These are phyloP conservation scores for Andrena camellia DNA, from an alignment of 2,888 invertebrate species.

Conservation along the genomic window DNA sequence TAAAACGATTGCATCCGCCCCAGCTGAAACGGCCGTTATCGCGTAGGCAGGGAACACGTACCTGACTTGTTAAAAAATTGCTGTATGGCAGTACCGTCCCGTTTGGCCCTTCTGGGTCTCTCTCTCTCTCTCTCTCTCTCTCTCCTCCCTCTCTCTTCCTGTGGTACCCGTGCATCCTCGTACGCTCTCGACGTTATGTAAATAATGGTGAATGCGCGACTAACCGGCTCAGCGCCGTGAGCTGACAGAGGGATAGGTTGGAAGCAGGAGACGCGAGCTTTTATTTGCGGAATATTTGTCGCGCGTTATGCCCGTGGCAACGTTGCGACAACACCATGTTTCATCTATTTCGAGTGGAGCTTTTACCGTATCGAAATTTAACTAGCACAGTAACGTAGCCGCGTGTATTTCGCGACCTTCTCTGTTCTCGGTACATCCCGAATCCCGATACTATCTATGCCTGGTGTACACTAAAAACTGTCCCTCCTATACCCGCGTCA, in stretches of 20 bases:
- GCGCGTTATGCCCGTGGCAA: conserved; percentile 71
- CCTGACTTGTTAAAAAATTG: conserved; percentile 75
- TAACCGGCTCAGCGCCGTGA: conserved; percentile 25
- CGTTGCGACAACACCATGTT: conserved; percentile 71
- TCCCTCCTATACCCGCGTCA: conserved; percentile 1
- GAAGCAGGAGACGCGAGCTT: conserved; percentile 67
- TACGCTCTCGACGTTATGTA: conserved; percentile 68
- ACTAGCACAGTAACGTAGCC: conserved; percentile 51
- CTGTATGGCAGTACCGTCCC: conserved; percentile 53
- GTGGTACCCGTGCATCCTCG: conserved; percentile 41
- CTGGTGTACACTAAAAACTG: conserved; percentile 44
- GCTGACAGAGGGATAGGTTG: conserved; percentile 17
- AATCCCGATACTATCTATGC: conserved; percentile 13
- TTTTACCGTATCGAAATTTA: conserved; percentile 73
- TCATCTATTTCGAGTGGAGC: conserved; percentile 69
- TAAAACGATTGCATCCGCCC: conserved; percentile 66
- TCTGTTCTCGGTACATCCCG: conserved; percentile 35
- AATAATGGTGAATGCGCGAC: conserved; percentile 65
- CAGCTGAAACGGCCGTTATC: conserved; percentile 62
- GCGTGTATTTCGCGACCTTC: conserved; percentile 38
- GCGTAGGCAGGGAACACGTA: conserved; percentile 64
- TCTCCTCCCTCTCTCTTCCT: not conserved
- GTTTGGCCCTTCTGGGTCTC: conserved; percentile 28
- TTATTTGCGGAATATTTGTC: conserved; percentile 79
- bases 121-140: not conserved